Percentiles rank a stretch among this genome's conserved stretches.
These are phyloP conservation scores for Pholis gunnellus DNA, from an alignment of 2,113 vertebrate genomes.

Conservation along the genomic window DNA sequence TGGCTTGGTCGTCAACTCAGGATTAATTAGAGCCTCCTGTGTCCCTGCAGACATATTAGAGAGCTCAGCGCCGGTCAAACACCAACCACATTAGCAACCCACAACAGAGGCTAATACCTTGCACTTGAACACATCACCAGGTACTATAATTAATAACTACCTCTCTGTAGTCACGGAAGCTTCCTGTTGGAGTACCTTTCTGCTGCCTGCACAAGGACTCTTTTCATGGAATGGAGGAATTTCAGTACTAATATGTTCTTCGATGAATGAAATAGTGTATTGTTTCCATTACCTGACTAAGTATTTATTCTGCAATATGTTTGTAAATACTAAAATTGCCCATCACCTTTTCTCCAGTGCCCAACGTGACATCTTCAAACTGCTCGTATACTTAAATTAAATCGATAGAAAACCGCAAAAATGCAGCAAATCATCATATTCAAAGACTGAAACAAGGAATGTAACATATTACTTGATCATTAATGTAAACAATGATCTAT, in stretches of 20 bases:
- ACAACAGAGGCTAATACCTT: conserved; percentile 73
- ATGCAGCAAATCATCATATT: background rate
- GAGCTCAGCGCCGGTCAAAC: conserved; percentile 86
- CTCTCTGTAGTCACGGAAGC: no score
- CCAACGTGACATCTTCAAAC: background rate
- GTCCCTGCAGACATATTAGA: conserved; percentile 90
- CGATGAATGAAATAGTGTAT: background rate
- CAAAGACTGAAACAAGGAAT: background rate
- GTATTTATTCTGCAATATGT: background rate
- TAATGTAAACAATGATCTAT: background rate
- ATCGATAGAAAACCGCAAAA: background rate
- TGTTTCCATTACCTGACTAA: background rate
- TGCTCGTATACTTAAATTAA: background rate
- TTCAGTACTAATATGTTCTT: background rate
- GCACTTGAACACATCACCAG: conserved; percentile 62
- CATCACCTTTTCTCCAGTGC: background rate
- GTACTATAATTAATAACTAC: no score
- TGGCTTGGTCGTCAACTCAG: conserved; percentile 93
- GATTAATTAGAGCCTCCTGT: conserved; percentile 92
- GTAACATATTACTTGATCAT: background rate
- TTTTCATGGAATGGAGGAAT: background rate
- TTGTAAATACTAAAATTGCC: background rate
- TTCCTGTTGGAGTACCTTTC: background rate
- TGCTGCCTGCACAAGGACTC: background rate
- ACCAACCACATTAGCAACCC: conserved; percentile 82